Conservation (phyloP, 2,797 vertebrate genomes). For the Microctenopoma lineatum region DNA sequence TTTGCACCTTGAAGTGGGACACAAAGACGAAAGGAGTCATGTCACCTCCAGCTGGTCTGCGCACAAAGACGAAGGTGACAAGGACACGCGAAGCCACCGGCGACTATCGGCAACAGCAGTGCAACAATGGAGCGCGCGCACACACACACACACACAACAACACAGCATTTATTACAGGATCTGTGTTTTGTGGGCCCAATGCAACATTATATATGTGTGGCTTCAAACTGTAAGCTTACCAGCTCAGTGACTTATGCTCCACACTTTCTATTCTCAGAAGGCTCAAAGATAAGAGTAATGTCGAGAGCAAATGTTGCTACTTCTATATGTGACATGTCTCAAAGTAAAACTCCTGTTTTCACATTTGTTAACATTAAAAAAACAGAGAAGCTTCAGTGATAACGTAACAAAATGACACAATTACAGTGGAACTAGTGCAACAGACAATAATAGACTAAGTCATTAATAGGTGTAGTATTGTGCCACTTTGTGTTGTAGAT, state of each 20-base stretch:
- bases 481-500: neutral
- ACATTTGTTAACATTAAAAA: neutral
- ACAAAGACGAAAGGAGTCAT: constrained; percentile 69
- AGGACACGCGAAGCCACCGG: constrained; percentile 60
- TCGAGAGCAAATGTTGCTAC: neutral
- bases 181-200: constrained; percentile 27
- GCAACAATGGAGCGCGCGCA: constrained; percentile 24
- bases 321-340: neutral
- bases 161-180: constrained; percentile 41
- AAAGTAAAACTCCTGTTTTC: neutral
- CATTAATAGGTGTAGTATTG: neutral
- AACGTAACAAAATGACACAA: constrained; percentile 21
- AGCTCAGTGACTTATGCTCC: neutral
- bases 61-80: constrained; percentile 75
- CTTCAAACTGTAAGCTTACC: neutral
- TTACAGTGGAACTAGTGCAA: constrained; percentile 1
- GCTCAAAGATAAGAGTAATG: constrained; percentile 4
- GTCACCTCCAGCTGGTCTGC: constrained; percentile 80
- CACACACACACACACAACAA: constrained; percentile 31
- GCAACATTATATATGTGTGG: constrained; percentile 25
- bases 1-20: constrained; percentile 79
- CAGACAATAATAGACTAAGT: neutral
- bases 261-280: constrained; percentile 14
- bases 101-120: constrained; percentile 35
- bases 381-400: constrained; percentile 34